Evolutionary conservation across 2,797 vertebrate genomes (phyloP).

Genomic region (Sebastes oblongus): DNA sequence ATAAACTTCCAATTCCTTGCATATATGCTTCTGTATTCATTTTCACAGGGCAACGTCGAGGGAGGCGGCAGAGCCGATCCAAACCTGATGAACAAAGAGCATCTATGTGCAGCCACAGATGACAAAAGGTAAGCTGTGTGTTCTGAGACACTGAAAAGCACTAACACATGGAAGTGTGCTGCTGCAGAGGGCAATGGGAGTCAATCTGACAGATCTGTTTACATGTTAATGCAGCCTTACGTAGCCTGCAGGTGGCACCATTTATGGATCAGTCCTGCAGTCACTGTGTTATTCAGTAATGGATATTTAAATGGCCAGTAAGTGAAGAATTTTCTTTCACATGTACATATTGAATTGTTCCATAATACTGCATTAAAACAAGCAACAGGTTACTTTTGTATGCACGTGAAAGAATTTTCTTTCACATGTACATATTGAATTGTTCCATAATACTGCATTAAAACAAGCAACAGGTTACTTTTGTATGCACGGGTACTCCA

Average conservation of each 20-base stretch:
- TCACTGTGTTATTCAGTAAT: conserved; percentile 28
- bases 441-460: conserved; percentile 8
- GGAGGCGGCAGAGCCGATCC: not conserved
- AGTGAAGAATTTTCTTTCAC: conserved; percentile 10
- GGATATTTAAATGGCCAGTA: conserved; percentile 40
- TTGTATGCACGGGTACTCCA: not conserved
- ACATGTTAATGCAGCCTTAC: conserved; percentile 61
- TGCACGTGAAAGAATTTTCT: conserved; percentile 2
- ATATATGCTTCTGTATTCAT: conserved; percentile 41
- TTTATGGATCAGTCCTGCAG: conserved; percentile 63
- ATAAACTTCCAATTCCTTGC: conserved; percentile 57
- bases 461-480: conserved; percentile 44
- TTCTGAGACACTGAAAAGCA: conserved; percentile 32
- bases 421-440: conserved; percentile 18
- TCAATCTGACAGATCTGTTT: conserved; percentile 61
- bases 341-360: conserved; percentile 20
- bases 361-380: conserved; percentile 17
- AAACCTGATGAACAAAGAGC: conserved; percentile 33
- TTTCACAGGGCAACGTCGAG: conserved; percentile 23
- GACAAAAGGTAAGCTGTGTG: conserved; percentile 28
- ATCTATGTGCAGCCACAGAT: conserved; percentile 7
- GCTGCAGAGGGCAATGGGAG: conserved; percentile 57
- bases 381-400: conserved; percentile 43
- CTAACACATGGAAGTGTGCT: conserved; percentile 35
- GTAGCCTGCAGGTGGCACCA: conserved; percentile 76